These are phyloP conservation scores for Ciona savignyi DNA, from an alignment of 23 tunicate species.

Conservation along the genomic window DNA sequence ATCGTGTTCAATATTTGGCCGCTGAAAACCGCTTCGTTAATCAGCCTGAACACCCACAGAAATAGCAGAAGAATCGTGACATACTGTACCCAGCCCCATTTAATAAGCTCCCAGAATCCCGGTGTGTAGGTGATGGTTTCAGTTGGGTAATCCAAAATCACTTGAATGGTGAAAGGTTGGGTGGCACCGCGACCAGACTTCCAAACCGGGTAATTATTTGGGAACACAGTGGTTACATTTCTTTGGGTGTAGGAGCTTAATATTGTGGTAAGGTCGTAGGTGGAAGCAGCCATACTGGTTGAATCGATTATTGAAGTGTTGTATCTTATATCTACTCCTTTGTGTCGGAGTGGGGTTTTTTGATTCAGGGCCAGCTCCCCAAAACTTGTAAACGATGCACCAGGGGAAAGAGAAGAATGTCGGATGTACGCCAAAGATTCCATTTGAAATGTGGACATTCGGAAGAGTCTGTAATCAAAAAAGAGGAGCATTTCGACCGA, in stretches of 20 bases:
- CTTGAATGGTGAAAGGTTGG: conserved; percentile 48
- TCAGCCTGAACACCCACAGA: conserved; percentile 50
- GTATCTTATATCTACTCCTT: conserved; percentile 56
- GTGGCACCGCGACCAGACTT: conserved; percentile 57
- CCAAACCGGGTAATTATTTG: conserved; percentile 49
- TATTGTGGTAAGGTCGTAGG: conserved; percentile 56
- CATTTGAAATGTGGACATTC: conserved; percentile 91
- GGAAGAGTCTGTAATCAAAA: conserved; percentile 61
- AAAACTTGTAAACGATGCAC: conserved; percentile 32
- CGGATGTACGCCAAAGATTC: conserved; percentile 52
- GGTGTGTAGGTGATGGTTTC: conserved; percentile 55
- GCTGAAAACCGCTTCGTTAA: conserved; percentile 57
- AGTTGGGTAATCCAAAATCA: conserved; percentile 47
- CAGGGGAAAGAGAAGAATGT: conserved; percentile 46
- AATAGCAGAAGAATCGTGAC: conserved; percentile 61
- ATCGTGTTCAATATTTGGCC: conserved; percentile 54
- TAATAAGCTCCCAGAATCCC: conserved; percentile 91
- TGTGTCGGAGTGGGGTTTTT: conserved; percentile 69
- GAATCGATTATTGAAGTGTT: conserved; percentile 50
- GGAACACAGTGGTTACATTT: conserved; percentile 54
- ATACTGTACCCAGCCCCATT: conserved; percentile 97
- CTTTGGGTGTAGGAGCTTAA: conserved; percentile 41
- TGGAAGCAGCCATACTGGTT: conserved; percentile 29
- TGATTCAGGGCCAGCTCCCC: conserved; percentile 61
- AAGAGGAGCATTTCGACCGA: conserved; percentile 48